Conservation (phyloP, 2,113 vertebrate genomes). For the Silurus glanis region DNA sequence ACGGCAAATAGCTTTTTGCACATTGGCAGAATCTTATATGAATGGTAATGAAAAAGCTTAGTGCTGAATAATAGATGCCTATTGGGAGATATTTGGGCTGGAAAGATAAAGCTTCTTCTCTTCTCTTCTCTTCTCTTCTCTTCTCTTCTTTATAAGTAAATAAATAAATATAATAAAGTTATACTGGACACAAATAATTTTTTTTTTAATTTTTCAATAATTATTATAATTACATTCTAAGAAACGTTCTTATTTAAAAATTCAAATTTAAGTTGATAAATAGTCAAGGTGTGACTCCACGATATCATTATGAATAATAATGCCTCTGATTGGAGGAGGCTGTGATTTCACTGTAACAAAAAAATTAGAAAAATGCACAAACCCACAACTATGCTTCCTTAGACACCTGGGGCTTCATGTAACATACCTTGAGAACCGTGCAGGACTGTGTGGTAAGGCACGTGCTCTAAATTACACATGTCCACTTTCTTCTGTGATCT, state of each 20-base stretch:
- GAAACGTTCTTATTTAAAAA: too few relatives aligned
- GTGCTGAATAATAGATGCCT: constrained; percentile 48
- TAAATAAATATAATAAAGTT: too few relatives aligned
- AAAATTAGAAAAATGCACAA: background rate
- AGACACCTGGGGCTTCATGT: background rate
- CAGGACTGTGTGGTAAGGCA: background rate
- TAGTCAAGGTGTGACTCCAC: background rate
- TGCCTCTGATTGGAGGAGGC: background rate
- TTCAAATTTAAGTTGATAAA: background rate
- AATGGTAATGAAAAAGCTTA: constrained; percentile 45
- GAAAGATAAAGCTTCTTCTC: constrained; percentile 13
- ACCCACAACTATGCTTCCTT: background rate
- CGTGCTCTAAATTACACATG: background rate
- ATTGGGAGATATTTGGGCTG: constrained; percentile 41
- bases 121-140: background rate
- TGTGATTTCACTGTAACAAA: background rate
- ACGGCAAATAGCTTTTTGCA: constrained; percentile 24
- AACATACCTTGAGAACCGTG: background rate
- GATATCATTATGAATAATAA: background rate
- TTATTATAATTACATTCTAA: too few relatives aligned
- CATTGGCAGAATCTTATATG: constrained; percentile 39
- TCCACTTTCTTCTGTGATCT: constrained; percentile 1
- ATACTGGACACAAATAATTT: too few relatives aligned
- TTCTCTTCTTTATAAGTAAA: background rate
- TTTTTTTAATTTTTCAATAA: too few relatives aligned